Percentiles rank a stretch among this genome's conserved stretches.
phyloP scores from a whole-genome alignment of 1,140 invertebrate species.

The Lepidurus arcticus region DNA sequence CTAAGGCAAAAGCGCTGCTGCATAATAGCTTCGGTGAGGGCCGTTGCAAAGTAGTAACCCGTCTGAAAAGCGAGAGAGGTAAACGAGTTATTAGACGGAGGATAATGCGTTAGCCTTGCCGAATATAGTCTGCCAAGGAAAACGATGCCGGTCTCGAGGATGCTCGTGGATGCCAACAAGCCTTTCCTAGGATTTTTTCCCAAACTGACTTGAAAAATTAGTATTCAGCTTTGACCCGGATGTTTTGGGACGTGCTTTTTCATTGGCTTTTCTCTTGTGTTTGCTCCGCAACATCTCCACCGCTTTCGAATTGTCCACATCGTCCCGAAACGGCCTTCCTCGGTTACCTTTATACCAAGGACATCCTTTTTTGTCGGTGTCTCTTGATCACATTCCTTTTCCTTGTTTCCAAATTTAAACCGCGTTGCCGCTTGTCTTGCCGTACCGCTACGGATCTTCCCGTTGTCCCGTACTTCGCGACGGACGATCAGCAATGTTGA shows the following conservation, averaged over 20 bases:
- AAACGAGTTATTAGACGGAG: conserved; percentile 19
- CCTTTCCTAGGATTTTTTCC: conserved; percentile 2
- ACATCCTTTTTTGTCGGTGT: no score
- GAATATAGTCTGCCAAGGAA: neutral
- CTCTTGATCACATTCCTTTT: no score
- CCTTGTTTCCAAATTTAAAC: no score
- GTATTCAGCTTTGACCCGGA: neutral
- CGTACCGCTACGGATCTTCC: no score
- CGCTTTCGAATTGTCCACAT: neutral
- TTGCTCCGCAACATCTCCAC: neutral
- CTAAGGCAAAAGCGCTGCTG: neutral
- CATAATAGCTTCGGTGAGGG: neutral
- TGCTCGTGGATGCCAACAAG: neutral
- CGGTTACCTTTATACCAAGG: no score
- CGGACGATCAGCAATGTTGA: no score
- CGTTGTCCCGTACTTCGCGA: no score
- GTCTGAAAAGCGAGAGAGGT: conserved; percentile 14
- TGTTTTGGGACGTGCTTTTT: neutral
- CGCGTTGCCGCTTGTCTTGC: no score
- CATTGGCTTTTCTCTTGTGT: neutral
- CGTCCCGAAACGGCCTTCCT: neutral
- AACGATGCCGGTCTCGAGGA: neutral
- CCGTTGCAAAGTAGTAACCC: neutral
- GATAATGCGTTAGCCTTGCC: neutral
- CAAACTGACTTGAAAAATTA: neutral